phyloP scores from a whole-genome alignment of 2,888 invertebrate genomes.

The Agrilus cyanescens region DNA sequence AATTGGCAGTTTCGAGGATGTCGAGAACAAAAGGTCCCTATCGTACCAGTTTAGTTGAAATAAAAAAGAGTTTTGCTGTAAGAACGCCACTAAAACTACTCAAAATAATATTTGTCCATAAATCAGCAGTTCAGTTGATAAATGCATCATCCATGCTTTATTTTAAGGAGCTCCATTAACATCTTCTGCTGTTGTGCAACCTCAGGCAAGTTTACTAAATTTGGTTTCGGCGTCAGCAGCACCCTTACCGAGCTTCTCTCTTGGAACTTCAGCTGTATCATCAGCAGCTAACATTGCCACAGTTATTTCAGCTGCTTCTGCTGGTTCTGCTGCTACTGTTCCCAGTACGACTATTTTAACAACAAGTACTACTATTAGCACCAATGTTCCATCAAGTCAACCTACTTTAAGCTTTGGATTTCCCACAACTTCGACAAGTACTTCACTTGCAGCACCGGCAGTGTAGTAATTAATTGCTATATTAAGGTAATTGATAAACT shows the following conservation, averaged over 20 bases:
- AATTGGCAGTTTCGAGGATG: no score
- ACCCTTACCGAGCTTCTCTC: not conserved
- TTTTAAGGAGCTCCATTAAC: no score
- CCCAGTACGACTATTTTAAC: conserved; percentile 5
- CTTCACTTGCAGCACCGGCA: conserved; percentile 1
- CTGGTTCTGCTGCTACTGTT: conserved; percentile 8
- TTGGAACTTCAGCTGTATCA: conserved; percentile 9
- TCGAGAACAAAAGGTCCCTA: no score
- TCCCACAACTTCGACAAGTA: not conserved
- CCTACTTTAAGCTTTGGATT: not conserved
- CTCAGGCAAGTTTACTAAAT: no score
- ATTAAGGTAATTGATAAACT: not conserved
- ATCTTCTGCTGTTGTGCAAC: no score
- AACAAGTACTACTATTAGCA: conserved; percentile 10
- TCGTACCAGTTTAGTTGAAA: no score
- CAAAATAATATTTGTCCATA: no score
- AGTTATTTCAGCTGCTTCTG: conserved; percentile 9
- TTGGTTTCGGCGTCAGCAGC: no score
- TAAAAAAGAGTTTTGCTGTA: no score
- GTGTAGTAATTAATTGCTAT: not conserved
- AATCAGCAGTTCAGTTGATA: no score
- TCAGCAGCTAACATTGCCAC: conserved; percentile 7
- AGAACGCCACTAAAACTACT: no score
- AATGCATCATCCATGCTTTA: no score
- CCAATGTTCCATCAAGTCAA: conserved; percentile 7